A percentile compares a stretch with the other conserved stretches of the same genome.
Conservation (phyloP, 2,888 invertebrate species). For the Ferdinandea cuprea region DNA sequence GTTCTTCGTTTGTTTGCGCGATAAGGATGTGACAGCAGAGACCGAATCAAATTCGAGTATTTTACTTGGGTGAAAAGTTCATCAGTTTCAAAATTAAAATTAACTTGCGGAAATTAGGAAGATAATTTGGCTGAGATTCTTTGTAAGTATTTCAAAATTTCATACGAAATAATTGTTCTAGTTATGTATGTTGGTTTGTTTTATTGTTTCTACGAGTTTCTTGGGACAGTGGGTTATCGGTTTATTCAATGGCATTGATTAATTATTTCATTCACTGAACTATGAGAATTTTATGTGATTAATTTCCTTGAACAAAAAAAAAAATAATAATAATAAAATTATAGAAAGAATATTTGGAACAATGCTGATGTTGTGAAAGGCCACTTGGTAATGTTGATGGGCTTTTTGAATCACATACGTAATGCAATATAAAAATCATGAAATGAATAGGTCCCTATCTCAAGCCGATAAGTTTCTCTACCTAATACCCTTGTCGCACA, state of each 20-base stretch:
- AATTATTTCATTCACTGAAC: constrained; percentile 1
- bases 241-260: constrained; percentile 26
- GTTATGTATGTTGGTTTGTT: neutral
- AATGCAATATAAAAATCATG: too few species aligned
- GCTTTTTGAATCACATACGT: too few species aligned
- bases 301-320: constrained; percentile 12
- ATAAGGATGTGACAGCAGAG: constrained; percentile 26
- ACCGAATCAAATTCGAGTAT: constrained; percentile 28
- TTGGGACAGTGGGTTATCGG: constrained; percentile 47
- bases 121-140: constrained; percentile 54
- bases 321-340: too few species aligned
- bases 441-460: too few species aligned
- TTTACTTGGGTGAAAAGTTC: constrained; percentile 70
- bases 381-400: constrained; percentile 9
- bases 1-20: neutral
- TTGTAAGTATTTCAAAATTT: constrained; percentile 43
- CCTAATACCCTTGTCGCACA: too few species aligned
- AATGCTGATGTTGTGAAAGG: constrained; percentile 31
- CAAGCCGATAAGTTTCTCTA: too few species aligned
- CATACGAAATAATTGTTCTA: neutral
- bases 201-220: neutral
- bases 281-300: neutral
- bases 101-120: constrained; percentile 67
- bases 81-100: constrained; percentile 66
- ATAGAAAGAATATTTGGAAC: constrained; percentile 12